Base-by-base conservation (phyloP, 1,140 invertebrate species). In the Penaeus chinensis region DNA sequence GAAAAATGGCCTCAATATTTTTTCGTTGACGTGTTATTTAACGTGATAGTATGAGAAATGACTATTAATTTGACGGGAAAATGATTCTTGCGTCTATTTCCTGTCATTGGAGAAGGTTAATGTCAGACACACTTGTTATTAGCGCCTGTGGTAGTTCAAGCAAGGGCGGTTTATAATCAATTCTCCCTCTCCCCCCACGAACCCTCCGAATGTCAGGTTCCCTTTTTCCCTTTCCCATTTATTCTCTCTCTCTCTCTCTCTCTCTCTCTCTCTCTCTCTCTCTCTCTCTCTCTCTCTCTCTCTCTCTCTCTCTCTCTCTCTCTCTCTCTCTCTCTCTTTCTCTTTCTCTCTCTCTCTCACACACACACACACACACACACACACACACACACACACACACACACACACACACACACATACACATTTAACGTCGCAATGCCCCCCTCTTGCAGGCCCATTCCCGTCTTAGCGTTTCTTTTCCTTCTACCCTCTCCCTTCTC, bases 11-110 rank as follows among this genome's bases (percentile, higher is more conserved):
- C 71, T 37, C 42, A 74, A 74, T 74, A 74, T 74, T 74, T 74
- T 74, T 74, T 74, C 71, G 71, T 19, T 74, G 71, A 74, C 71
- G 71, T 85, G 83, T 85, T 85, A 85, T 85, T 85, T 85, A 85
- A 77, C 83, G 83, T 78, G 83, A 85, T 85, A 85, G 60, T 76
- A 85, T 85, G 83, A 85, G 83, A 32, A 77, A 77, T 77, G 83
- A 78, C 83, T 84, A 84, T 84, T 84, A 84, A 84, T 84, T 84
- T 84, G 83, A 84, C 83, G 83, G 83, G 47, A 62, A 77, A 84
- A 84, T 84, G 83, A 84, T 84, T 84, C 83, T 84, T 77, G 47
- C 77, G 83, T 84, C 83, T 84, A 84, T 84, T 77, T 84, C n/a
- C 83, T 84, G 83, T 84, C 83, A 84, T 84, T 27, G 83, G 71